Percentiles rank a stretch among this genome's conserved stretches.
Conservation (phyloP, 2,113 vertebrate species). For the Lycaon pictus region DNA sequence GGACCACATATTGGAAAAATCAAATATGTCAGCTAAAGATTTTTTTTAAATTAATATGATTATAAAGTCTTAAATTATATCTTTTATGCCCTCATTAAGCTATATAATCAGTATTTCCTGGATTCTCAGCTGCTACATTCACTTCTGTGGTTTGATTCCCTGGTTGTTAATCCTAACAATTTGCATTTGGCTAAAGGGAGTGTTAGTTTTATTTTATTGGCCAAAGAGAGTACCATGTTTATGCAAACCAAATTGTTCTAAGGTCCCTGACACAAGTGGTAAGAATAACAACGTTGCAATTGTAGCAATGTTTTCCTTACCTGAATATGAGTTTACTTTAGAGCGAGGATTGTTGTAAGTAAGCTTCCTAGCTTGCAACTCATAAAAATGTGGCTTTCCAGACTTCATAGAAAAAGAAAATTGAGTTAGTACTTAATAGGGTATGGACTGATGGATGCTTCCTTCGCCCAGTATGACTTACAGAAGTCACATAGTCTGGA, state of each 20-base stretch:
- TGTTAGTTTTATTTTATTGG: not conserved
- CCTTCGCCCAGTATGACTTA: not conserved
- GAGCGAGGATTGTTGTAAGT: not conserved
- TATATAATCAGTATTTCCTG: not conserved
- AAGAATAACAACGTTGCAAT: not conserved
- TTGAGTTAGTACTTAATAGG: not conserved
- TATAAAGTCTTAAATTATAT: not conserved
- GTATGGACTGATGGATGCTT: not conserved
- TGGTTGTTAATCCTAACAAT: not conserved
- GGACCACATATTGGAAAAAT: not conserved
- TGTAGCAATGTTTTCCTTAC: fast-evolving
- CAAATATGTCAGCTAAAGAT: not conserved
- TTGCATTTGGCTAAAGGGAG: not conserved
- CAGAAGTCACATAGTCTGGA: not conserved
- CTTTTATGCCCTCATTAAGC: not conserved
- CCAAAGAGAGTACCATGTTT: not conserved
- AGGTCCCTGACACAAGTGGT: not conserved
- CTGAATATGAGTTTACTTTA: not conserved
- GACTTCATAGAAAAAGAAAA: not conserved
- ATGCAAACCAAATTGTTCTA: not conserved
- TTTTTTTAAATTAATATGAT: not conserved
- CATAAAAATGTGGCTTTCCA: not conserved
- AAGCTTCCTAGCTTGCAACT: not conserved
- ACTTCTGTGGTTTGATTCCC: not conserved
- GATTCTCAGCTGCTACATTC: not conserved